Conservation (phyloP, 2,888 invertebrate species). For the Cryptophagus acutangulus region DNA sequence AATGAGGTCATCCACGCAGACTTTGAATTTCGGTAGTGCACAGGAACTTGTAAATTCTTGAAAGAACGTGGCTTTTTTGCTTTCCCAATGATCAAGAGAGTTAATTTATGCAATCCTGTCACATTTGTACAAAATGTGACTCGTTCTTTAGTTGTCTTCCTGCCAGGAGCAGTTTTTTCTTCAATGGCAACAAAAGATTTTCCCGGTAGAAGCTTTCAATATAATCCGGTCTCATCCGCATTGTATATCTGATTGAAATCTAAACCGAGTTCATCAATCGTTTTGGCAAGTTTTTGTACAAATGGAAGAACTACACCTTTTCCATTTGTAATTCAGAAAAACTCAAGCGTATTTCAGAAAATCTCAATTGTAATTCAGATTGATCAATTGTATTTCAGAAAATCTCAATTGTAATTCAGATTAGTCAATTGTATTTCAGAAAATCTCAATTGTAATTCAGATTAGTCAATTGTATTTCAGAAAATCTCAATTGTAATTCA, state of each 20-base stretch:
- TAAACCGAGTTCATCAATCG: no score
- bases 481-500: no score
- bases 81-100: conserved; percentile 19
- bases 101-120: conserved; percentile 21
- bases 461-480: no score
- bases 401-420: no score
- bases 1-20: conserved; percentile 12
- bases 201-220: conserved; percentile 23
- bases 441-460: no score
- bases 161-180: conserved; percentile 22
- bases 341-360: no score
- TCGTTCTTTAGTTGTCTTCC: conserved; percentile 20
- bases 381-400: no score
- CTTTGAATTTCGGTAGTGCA: conserved; percentile 7
- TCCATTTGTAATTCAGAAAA: no score
- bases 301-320: no score
- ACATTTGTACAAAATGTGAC: conserved; percentile 22
- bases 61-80: conserved; percentile 13
- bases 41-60: conserved; percentile 13
- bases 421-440: no score
- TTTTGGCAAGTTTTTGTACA: no score
- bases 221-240: conserved; percentile 23
- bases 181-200: conserved; percentile 17
- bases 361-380: no score
- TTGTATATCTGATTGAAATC: conserved; percentile 25